Percentiles rank a stretch among this genome's conserved stretches.
These are phyloP conservation scores for Myripristis jacobus DNA, from an alignment of 2,797 vertebrate species.

Conservation along the genomic window DNA sequence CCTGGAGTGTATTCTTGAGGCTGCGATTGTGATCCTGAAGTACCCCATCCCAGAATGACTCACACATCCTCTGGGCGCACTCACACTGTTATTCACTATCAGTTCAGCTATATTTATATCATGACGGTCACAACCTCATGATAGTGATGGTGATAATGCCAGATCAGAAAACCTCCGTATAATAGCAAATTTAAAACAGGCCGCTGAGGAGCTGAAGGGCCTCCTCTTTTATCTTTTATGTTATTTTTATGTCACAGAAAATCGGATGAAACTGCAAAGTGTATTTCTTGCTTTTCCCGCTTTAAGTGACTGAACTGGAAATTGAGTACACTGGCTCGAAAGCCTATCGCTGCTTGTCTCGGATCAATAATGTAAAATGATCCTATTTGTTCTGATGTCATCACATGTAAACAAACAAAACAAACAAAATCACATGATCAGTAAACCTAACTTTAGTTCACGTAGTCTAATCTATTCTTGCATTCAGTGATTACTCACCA, in stretches of 20 bases:
- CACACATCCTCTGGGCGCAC: conserved; percentile 23
- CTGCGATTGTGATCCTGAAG: conserved; percentile 33
- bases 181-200: neutral
- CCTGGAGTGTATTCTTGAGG: conserved; percentile 25
- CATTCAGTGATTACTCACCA: conserved; percentile 21
- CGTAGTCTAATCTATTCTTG: conserved; percentile 27
- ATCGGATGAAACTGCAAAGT: neutral
- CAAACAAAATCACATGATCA: neutral
- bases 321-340: neutral
- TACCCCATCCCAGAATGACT: conserved; percentile 47
- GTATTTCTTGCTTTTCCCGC: neutral
- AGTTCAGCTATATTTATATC: conserved; percentile 25
- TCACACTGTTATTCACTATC: conserved; percentile 7
- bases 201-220: neutral
- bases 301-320: neutral
- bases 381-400: neutral
- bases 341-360: neutral
- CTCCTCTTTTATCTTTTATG: neutral
- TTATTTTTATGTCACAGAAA: neutral
- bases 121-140: neutral
- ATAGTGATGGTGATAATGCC: neutral
- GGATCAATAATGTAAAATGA: conserved; percentile 18
- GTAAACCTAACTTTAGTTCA: conserved; percentile 49
- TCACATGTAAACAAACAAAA: conserved; percentile 31
- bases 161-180: neutral